Evolutionary conservation across 2,888 invertebrate species (phyloP).

Genomic region (Danaus chrysippus): DNA sequence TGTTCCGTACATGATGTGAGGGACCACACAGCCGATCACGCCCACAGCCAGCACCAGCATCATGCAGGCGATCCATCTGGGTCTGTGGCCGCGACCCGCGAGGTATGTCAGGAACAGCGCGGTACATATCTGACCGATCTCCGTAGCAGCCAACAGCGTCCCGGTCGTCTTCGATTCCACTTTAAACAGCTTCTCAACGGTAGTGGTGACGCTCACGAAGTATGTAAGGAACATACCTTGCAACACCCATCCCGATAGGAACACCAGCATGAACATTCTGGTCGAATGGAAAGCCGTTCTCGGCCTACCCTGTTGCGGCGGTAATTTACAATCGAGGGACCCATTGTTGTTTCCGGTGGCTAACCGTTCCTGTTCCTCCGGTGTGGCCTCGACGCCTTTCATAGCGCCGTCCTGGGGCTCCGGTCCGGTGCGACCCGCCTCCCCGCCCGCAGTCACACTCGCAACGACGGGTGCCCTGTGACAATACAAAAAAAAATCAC

Average conservation of each 20-base stretch:
- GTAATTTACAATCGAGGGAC: constrained; percentile 86
- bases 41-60: constrained; percentile 93
- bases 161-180: constrained; percentile 95
- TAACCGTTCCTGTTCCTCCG: constrained; percentile 72
- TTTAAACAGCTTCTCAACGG: constrained; percentile 94
- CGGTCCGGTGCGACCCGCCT: constrained; percentile 62
- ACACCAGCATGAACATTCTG: constrained; percentile 92
- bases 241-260: constrained; percentile 91
- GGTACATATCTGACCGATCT: constrained; percentile 95
- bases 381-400: constrained; percentile 74
- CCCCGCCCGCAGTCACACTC: constrained; percentile 58
- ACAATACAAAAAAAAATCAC: constrained; percentile 48
- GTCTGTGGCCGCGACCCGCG: constrained; percentile 94
- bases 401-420: constrained; percentile 64
- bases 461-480: constrained; percentile 62
- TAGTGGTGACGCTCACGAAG: constrained; percentile 95
- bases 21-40: constrained; percentile 91
- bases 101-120: constrained; percentile 92
- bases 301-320: constrained; percentile 79
- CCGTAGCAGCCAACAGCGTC: constrained; percentile 92
- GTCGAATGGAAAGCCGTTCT: constrained; percentile 89
- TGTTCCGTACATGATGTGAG: constrained; percentile 91
- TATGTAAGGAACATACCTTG: constrained; percentile 97
- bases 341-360: constrained; percentile 84
- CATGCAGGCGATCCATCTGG: constrained; percentile 96